Conservation (phyloP, 2,113 vertebrate genomes). For the Pachycephala philippinensis region DNA sequence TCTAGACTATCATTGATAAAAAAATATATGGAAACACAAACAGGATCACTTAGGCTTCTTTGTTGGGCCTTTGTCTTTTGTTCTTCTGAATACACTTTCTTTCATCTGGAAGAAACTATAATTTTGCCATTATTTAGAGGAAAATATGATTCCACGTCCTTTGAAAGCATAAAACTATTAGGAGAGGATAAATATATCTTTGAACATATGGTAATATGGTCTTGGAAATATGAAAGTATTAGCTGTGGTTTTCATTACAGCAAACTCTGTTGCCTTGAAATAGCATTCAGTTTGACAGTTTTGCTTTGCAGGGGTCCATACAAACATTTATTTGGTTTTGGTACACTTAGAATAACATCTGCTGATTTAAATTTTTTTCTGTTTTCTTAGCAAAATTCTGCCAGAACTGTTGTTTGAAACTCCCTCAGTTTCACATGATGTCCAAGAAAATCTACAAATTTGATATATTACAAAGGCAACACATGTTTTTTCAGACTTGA, state of each 20-base stretch:
- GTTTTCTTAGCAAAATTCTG: not conserved
- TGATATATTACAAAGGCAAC: not conserved
- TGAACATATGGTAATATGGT: not conserved
- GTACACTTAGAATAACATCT: not conserved
- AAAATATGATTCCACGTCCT: not conserved
- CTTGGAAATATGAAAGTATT: not conserved
- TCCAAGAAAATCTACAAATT: not conserved
- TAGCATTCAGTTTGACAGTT: not conserved
- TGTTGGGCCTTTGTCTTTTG: not conserved
- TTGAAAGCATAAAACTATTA: not conserved
- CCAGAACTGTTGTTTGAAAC: not conserved
- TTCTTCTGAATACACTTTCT: not conserved
- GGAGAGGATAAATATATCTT: not conserved
- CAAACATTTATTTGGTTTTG: not conserved
- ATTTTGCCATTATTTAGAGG: not conserved
- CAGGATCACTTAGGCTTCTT: not conserved
- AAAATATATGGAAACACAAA: not conserved
- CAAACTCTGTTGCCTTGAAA: not conserved
- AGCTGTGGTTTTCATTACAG: not conserved
- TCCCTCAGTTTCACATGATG: not conserved
- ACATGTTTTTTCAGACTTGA: not conserved
- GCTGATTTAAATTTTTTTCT: not conserved
- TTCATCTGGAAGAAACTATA: not conserved
- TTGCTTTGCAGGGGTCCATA: not conserved
- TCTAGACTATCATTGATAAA: not conserved